Evolutionary conservation across 2,113 vertebrate species (phyloP).

Genomic region (Raphicerus campestris): DNA sequence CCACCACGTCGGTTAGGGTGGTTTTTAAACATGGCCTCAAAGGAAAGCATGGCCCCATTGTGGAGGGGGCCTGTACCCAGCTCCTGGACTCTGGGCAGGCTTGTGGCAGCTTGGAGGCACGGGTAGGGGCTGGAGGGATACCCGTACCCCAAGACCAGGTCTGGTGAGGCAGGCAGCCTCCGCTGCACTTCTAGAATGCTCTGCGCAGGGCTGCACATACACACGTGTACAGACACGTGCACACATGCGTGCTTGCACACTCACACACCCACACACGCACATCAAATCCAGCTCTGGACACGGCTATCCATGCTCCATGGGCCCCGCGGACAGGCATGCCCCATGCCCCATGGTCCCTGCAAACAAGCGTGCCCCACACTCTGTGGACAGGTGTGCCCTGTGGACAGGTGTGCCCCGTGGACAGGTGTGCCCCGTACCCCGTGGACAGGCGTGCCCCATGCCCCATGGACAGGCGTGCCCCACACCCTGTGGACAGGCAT

Average conservation of each 20-base stretch:
- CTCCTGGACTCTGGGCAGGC: not conserved
- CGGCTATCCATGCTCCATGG: not conserved
- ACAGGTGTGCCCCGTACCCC: too few species aligned
- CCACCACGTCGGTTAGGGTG: accelerated
- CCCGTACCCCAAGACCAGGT: accelerated
- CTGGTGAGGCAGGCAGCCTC: not conserved
- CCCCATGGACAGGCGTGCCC: too few species aligned
- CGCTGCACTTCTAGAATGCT: not conserved
- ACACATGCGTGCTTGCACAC: accelerated
- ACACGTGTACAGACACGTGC: not conserved
- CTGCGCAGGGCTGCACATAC: too few species aligned
- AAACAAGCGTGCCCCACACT: too few species aligned
- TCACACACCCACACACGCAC: accelerated
- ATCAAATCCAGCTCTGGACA: not conserved
- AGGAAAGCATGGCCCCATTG: not conserved
- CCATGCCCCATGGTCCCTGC: not conserved
- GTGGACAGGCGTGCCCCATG: too few species aligned
- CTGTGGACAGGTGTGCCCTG: too few species aligned
- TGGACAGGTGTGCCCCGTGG: too few species aligned
- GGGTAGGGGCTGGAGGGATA: accelerated
- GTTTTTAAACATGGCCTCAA: not conserved
- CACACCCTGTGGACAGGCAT: too few species aligned
- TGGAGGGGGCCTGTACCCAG: accelerated
- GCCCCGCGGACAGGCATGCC: not conserved
- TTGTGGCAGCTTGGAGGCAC: accelerated